Evolutionary conservation across 2,888 invertebrate species (phyloP).

Genomic region (Apamea anceps): DNA sequence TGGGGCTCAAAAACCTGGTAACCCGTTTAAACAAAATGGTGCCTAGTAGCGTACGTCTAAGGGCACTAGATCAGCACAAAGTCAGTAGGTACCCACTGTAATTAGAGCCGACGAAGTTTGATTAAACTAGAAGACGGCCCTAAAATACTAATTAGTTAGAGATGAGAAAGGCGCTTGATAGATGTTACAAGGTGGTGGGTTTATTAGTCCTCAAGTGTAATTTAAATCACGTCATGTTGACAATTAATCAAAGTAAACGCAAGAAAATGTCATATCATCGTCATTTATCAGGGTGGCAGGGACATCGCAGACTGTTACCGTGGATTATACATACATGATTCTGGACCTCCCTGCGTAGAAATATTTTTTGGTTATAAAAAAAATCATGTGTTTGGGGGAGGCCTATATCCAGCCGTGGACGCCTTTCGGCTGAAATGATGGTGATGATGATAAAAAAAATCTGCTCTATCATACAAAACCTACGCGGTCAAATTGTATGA

Average conservation of each 20-base stretch:
- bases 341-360: too few species aligned
- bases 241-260: too few species aligned
- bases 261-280: neutral
- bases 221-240: neutral
- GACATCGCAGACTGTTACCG: too few species aligned
- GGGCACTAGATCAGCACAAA: neutral
- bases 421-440: too few species aligned
- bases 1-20: neutral
- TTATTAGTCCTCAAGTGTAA: neutral
- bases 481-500: too few species aligned
- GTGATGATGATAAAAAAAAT: too few species aligned
- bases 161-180: neutral
- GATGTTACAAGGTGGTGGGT: neutral
- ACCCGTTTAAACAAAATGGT: neutral
- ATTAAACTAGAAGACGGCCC: constrained; percentile 9
- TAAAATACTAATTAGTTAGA: neutral
- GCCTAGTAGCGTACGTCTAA: neutral
- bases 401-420: too few species aligned
- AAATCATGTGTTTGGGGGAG: too few species aligned
- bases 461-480: too few species aligned
- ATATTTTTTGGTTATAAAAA: too few species aligned
- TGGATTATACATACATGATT: too few species aligned
- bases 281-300: too few species aligned
- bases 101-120: constrained; percentile 12
- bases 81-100: neutral